Evolutionary conservation across 2,113 vertebrate species (phyloP).

Genomic region (Anarrhichthys ocellatus): DNA sequence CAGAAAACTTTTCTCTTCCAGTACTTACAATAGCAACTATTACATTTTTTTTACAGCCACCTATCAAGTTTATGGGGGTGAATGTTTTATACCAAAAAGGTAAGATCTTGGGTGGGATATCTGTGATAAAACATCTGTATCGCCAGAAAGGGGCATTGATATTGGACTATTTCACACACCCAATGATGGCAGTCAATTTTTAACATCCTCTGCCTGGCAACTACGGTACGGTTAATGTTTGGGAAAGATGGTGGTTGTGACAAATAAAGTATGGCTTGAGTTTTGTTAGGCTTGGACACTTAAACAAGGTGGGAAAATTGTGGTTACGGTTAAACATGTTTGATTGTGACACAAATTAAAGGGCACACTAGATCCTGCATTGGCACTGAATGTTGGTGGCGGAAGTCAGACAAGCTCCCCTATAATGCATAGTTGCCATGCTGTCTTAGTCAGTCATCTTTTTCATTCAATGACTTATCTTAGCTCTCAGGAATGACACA

Average conservation of each 20-base stretch:
- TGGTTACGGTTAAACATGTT: not conserved
- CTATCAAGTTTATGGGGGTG: not conserved
- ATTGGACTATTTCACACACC: not conserved
- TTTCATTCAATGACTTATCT: constrained; percentile 31
- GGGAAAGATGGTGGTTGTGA: not conserved
- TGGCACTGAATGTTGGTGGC: constrained; percentile 15
- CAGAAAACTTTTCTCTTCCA: not conserved
- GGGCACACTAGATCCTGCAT: not conserved
- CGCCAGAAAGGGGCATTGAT: not conserved
- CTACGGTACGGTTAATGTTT: not conserved
- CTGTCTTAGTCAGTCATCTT: constrained; percentile 13
- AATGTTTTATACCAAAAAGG: not conserved
- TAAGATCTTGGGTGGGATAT: not conserved
- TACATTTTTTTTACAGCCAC: not conserved
- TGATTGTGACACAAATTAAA: not conserved
- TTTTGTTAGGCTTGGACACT: not conserved
- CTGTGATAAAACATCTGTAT: not conserved
- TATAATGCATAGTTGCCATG: not conserved
- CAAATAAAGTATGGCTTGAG: not conserved
- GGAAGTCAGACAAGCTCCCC: not conserved
- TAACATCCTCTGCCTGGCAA: not conserved
- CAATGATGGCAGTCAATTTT: not conserved
- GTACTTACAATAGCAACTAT: too few relatives aligned
- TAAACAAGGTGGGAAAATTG: not conserved
- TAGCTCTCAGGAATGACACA: constrained; percentile 9